Conservation (phyloP, 2,797 vertebrate genomes). For the Centropyge bicolor region DNA sequence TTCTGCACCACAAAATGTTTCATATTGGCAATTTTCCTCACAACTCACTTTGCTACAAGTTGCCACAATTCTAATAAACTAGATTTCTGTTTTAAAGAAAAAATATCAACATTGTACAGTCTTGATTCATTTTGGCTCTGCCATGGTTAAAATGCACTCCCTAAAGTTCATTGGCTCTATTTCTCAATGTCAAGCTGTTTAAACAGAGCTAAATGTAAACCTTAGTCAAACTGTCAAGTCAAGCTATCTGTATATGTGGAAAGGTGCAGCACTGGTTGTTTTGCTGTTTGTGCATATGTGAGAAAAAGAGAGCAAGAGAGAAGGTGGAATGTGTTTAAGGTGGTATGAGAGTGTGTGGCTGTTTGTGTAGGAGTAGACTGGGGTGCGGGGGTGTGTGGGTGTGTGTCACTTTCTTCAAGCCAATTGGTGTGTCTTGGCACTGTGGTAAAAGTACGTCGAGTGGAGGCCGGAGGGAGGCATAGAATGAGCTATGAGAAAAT, state of each 20-base stretch:
- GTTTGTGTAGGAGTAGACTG: conserved; percentile 2
- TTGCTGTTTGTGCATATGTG: not conserved
- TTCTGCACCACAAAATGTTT: not conserved
- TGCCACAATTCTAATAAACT: not conserved
- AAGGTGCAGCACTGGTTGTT: not conserved
- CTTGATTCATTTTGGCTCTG: conserved; percentile 14
- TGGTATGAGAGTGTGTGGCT: not conserved
- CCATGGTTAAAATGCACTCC: conserved; percentile 3
- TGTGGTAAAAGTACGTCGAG: conserved; percentile 23
- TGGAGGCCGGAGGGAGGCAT: conserved; percentile 11
- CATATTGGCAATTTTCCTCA: not conserved
- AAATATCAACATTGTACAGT: not conserved
- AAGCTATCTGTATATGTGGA: not conserved
- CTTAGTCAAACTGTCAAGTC: not conserved
- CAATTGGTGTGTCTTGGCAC: conserved; percentile 31
- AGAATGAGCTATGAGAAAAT: conserved; percentile 56
- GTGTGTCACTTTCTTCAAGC: conserved; percentile 29
- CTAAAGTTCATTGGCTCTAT: not conserved
- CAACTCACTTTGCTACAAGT: not conserved
- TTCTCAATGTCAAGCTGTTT: conserved; percentile 1
- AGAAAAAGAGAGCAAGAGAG: not conserved
- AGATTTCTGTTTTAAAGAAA: conserved; percentile 10
- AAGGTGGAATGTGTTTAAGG: not conserved
- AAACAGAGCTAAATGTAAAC: not conserved
- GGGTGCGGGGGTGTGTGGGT: not conserved